These are phyloP conservation scores for Petromus typicus DNA, from an alignment of 2,113 vertebrate genomes.

Conservation along the genomic window DNA sequence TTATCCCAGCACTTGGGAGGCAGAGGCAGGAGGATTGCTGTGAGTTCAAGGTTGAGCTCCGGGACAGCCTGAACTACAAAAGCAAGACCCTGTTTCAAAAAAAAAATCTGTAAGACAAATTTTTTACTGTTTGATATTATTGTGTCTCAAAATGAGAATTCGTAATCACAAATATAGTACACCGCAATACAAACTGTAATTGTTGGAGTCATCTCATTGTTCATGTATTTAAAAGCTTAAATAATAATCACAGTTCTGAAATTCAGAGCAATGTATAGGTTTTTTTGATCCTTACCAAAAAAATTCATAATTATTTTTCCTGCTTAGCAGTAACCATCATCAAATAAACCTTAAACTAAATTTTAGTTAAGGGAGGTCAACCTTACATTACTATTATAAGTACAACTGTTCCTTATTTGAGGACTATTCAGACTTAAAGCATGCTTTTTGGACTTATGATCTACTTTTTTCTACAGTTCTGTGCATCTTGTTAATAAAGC, in stretches of 20 bases:
- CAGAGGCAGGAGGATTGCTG: too few relatives aligned
- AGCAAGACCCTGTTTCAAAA: too few relatives aligned
- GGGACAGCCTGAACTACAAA: too few relatives aligned
- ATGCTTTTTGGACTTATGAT: too few relatives aligned
- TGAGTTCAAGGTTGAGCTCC: too few relatives aligned
- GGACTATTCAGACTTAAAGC: too few relatives aligned
- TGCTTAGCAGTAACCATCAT: not conserved
- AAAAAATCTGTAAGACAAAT: too few relatives aligned
- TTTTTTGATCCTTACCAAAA: not conserved
- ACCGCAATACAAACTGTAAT: not conserved
- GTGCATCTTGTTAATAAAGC: too few relatives aligned
- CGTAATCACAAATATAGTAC: not conserved
- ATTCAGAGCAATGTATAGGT: conserved; percentile 22
- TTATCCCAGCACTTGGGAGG: too few relatives aligned
- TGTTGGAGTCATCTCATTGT: not conserved
- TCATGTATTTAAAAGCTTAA: not conserved
- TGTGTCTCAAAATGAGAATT: conserved; percentile 12
- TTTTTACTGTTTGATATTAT: conserved; percentile 8
- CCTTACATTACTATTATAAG: not conserved
- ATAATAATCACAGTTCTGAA: conserved; percentile 25
- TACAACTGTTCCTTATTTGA: too few relatives aligned
- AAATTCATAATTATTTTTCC: not conserved
- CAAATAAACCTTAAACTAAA: not conserved
- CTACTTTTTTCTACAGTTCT: too few relatives aligned
- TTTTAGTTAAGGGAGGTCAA: not conserved